phyloP scores from a whole-genome alignment of 35 echinoderm and acorn worm genomes.

The Amphiura filiformis region DNA sequence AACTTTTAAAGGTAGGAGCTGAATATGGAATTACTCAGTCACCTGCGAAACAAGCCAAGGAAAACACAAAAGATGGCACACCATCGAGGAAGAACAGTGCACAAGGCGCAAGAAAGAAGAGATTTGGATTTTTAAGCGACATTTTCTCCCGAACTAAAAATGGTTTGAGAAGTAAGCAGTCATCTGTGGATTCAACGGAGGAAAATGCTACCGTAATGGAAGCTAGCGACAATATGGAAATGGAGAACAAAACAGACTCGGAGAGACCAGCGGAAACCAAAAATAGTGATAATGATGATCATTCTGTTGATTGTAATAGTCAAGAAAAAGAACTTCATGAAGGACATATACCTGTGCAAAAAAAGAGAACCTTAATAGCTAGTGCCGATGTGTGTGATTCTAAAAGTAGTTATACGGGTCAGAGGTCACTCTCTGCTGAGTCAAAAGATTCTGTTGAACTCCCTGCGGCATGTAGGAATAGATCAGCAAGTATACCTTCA shows the following conservation, averaged over 20 bases:
- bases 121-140: conserved; percentile 75
- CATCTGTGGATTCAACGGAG: conserved; percentile 30
- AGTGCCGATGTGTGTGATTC: neutral
- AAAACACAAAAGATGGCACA: conserved; percentile 18
- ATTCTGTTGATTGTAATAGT: too few relatives aligned
- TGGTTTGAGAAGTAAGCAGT: conserved; percentile 29
- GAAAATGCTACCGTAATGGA: neutral
- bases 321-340: too few relatives aligned
- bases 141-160: conserved; percentile 74
- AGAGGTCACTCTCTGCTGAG: neutral
- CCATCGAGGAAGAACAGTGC: neutral
- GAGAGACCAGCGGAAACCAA: too few relatives aligned
- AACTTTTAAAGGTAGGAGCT: conserved; percentile 52
- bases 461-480: neutral
- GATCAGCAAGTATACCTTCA: neutral
- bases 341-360: too few relatives aligned
- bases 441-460: neutral
- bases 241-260: too few relatives aligned
- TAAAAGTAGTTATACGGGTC: neutral
- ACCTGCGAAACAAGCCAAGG: neutral
- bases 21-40: conserved; percentile 35
- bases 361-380: too few relatives aligned
- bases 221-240: neutral
- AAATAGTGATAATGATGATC: too few relatives aligned
- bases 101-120: conserved; percentile 42